These are phyloP conservation scores for Caranx melampygus DNA, from an alignment of 2,113 vertebrate genomes.

Conservation along the genomic window DNA sequence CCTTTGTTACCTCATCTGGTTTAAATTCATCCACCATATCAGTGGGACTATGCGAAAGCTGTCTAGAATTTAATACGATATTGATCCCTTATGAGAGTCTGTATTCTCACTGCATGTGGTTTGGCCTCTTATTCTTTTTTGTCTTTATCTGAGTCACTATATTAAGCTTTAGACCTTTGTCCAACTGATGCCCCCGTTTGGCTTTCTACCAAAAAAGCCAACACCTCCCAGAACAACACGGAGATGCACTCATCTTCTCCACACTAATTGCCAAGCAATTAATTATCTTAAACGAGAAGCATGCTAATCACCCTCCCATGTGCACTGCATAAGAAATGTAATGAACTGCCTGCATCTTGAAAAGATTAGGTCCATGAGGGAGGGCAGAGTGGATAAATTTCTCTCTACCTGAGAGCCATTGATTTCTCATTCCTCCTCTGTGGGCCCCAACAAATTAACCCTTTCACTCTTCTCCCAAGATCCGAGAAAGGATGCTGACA, in stretches of 20 bases:
- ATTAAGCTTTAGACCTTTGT: constrained; percentile 14
- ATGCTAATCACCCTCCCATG: constrained; percentile 41
- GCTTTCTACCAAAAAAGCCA: constrained; percentile 16
- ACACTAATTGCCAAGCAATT: constrained; percentile 53
- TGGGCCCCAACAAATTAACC: constrained; percentile 38
- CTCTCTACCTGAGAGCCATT: constrained; percentile 48
- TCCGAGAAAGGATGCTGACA: not conserved
- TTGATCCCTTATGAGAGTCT: constrained; percentile 2
- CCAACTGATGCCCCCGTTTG: constrained; percentile 2
- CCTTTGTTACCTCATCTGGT: not conserved
- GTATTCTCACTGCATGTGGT: not conserved
- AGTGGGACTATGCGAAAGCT: not conserved
- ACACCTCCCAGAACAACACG: constrained; percentile 2
- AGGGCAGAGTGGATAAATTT: constrained; percentile 46
- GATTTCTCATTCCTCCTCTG: constrained; percentile 46
- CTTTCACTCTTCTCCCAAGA: constrained; percentile 27
- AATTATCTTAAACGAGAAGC: constrained; percentile 58
- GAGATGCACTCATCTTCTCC: constrained; percentile 34
- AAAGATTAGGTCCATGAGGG: constrained; percentile 54
- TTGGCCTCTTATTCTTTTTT: constrained; percentile 4
- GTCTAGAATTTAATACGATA: not conserved
- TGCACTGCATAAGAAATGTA: constrained; percentile 33
- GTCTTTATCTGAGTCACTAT: constrained; percentile 7
- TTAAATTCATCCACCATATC: constrained; percentile 5
- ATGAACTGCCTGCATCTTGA: constrained; percentile 54